phyloP scores from a whole-genome alignment of 53 echinoderm and acorn worm species.

The Patiria pectinifera region DNA sequence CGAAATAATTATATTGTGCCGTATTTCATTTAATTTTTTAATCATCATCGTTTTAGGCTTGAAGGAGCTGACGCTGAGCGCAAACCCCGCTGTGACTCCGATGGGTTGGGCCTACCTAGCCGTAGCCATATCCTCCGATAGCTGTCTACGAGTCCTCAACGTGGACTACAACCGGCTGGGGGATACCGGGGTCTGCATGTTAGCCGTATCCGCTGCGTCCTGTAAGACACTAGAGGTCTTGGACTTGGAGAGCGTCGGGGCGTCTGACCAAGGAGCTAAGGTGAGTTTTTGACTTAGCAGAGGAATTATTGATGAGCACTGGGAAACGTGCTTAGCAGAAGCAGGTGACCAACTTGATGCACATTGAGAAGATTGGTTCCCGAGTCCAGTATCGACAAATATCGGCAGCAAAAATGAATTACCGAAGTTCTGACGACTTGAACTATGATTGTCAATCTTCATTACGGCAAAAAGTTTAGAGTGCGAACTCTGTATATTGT shows the following conservation, averaged over 20 bases:
- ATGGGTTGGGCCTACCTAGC: conserved; percentile 72
- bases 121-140: conserved; percentile 56
- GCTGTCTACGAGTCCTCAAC: conserved; percentile 56
- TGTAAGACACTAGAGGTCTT: conserved; percentile 65
- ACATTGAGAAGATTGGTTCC: no score
- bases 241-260: conserved; percentile 71
- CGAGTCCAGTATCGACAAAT: no score
- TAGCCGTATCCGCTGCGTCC: conserved; percentile 70
- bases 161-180: conserved; percentile 77
- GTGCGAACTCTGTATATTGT: background rate
- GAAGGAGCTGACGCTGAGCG: conserved; percentile 70
- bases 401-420: no score
- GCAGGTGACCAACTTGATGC: no score
- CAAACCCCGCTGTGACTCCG: conserved; percentile 65
- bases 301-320: no score
- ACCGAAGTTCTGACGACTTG: no score
- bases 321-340: no score
- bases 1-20: no score
- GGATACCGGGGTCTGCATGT: conserved; percentile 68
- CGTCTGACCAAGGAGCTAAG: conserved; percentile 68
- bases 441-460: no score
- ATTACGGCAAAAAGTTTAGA: no score
- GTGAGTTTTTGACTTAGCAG: conserved; percentile 23
- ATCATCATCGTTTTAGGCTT: conserved; percentile 27
- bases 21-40: no score